phyloP scores from a whole-genome alignment of 2,113 vertebrate species.

The Mugil cephalus region DNA sequence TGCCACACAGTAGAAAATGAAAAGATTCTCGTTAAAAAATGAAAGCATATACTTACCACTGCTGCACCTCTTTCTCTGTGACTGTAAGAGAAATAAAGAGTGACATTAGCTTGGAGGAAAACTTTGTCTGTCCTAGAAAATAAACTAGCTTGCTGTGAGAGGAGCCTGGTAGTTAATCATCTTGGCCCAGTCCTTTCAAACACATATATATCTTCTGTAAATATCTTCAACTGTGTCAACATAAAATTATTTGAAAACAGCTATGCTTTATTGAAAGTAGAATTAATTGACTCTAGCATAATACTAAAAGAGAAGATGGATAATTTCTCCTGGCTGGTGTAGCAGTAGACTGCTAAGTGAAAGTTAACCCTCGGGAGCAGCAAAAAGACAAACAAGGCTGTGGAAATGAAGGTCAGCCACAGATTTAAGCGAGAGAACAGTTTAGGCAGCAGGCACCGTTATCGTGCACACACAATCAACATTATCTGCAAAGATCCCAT shows the following conservation, averaged over 20 bases:
- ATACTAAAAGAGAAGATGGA: slow-evolving; percentile 25
- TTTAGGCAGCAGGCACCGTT: slow-evolving; percentile 49
- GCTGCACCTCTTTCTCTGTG: slow-evolving; percentile 96
- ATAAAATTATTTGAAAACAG: slow-evolving; percentile 16
- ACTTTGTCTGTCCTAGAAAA: slow-evolving; percentile 55
- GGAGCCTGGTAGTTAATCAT: slow-evolving; percentile 47
- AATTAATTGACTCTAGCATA: background rate
- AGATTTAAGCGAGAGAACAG: slow-evolving; percentile 42
- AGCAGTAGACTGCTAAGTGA: slow-evolving; percentile 37
- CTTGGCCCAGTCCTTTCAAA: slow-evolving; percentile 41
- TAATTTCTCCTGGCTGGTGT: slow-evolving; percentile 14
- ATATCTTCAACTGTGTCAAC: slow-evolving; percentile 15
- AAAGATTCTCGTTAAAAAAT: slow-evolving; percentile 44
- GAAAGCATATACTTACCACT: slow-evolving; percentile 89
- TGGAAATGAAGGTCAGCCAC: slow-evolving; percentile 41
- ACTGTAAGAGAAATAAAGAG: slow-evolving; percentile 87
- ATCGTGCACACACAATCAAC: slow-evolving; percentile 57
- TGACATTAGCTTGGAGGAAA: slow-evolving; percentile 47
- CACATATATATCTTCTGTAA: slow-evolving; percentile 15
- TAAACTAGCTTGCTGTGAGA: slow-evolving; percentile 16
- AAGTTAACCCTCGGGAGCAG: slow-evolving; percentile 40
- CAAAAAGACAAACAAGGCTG: slow-evolving; percentile 31
- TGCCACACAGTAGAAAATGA: slow-evolving; percentile 5
- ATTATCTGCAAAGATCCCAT: slow-evolving; percentile 58
- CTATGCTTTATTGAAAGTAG: slow-evolving; percentile 6